These are phyloP conservation scores for Sebastes vulpes DNA, from an alignment of 2,797 vertebrate species.

Conservation along the genomic window DNA sequence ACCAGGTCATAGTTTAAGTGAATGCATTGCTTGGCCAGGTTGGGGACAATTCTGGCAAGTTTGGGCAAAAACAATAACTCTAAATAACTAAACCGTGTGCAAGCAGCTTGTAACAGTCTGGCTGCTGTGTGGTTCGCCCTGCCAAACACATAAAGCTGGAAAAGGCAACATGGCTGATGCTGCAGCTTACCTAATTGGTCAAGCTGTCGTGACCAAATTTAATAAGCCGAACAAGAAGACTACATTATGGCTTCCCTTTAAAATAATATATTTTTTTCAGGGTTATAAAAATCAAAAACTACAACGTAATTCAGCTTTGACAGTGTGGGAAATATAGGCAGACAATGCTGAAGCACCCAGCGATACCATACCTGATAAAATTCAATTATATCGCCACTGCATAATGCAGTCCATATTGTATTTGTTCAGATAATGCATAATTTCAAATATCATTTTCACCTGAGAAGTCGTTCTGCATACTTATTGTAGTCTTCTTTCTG, in stretches of 20 bases:
- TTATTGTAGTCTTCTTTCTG: not conserved
- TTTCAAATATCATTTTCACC: conserved; percentile 27
- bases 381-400: not conserved
- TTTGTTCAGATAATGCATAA: conserved; percentile 34
- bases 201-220: conserved; percentile 47
- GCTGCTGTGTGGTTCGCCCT: conserved; percentile 15
- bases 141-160: conserved; percentile 46
- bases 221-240: conserved; percentile 24
- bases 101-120: conserved; percentile 27
- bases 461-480: conserved; percentile 14
- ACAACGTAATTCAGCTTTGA: not conserved
- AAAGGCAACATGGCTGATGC: conserved; percentile 38
- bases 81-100: conserved; percentile 15
- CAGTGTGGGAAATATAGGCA: not conserved
- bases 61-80: conserved; percentile 40
- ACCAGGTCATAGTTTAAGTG: not conserved
- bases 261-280: not conserved
- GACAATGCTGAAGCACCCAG: not conserved
- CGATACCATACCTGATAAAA: not conserved
- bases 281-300: not conserved
- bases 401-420: not conserved
- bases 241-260: not conserved
- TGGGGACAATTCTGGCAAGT: conserved; percentile 19
- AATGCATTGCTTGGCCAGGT: conserved; percentile 1
- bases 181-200: conserved; percentile 53